A percentile compares a stretch with the other conserved stretches of the same genome.
These are phyloP conservation scores for Cremastinae sp. DNA, from an alignment of 2,888 invertebrate genomes.

Conservation along the genomic window DNA sequence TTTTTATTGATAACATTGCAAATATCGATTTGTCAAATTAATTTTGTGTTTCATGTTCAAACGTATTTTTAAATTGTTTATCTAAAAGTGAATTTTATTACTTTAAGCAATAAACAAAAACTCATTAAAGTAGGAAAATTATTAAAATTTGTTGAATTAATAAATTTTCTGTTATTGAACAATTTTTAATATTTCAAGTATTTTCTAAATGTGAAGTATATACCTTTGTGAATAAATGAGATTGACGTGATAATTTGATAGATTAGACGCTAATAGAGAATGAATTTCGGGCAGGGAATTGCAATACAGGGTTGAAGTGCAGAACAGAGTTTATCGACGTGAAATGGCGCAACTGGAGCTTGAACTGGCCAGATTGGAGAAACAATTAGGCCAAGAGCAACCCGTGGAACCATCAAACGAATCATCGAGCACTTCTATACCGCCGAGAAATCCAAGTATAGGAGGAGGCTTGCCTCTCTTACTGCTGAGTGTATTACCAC, in stretches of 20 bases:
- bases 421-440: conserved; percentile 82
- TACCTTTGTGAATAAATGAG: too few relatives aligned
- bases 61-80: too few relatives aligned
- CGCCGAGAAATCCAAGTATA: conserved; percentile 85
- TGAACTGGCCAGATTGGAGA: conserved; percentile 89
- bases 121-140: too few relatives aligned
- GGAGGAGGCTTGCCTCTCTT: conserved; percentile 87
- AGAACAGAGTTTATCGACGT: conserved; percentile 92
- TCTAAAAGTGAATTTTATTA: too few relatives aligned
- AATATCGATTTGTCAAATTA: too few relatives aligned
- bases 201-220: too few relatives aligned
- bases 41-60: too few relatives aligned
- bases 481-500: conserved; percentile 87
- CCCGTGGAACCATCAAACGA: conserved; percentile 81
- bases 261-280: not conserved
- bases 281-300: conserved; percentile 82
- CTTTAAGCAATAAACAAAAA: too few relatives aligned
- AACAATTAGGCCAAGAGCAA: conserved; percentile 82
- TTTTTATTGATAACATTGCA: too few relatives aligned
- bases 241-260: not conserved
- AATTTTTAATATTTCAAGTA: too few relatives aligned
- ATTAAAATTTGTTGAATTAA: too few relatives aligned
- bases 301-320: conserved; percentile 93
- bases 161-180: too few relatives aligned
- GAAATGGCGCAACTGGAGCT: conserved; percentile 90